Evolutionary conservation across 1,140 invertebrate genomes (phyloP).

Genomic region (Adelges cooleyi): DNA sequence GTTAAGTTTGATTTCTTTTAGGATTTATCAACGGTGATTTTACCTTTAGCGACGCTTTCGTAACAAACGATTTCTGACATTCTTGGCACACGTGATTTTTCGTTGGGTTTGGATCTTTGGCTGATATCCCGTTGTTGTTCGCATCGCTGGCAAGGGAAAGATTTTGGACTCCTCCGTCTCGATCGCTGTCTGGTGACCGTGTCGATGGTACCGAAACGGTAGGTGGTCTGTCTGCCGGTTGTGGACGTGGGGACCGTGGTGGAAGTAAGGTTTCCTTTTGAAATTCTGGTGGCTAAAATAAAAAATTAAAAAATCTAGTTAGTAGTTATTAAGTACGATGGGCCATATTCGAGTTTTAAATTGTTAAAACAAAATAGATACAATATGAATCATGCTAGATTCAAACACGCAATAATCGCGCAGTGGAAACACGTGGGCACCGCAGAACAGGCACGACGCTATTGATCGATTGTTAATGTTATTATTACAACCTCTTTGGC

Average conservation of each 20-base stretch:
- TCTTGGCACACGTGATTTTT: constrained; percentile 38
- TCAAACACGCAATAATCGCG: no score
- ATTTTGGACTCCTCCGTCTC: neutral
- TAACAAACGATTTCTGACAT: constrained; percentile 47
- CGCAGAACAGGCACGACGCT: no score
- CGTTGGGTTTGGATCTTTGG: constrained; percentile 23
- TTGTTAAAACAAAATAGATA: no score
- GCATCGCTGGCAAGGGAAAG: constrained; percentile 19
- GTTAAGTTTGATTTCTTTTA: no score
- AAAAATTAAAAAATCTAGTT: no score
- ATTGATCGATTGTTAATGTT: no score
- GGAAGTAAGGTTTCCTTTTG: neutral
- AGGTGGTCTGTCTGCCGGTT: neutral
- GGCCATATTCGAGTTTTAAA: no score
- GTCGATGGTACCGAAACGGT: neutral
- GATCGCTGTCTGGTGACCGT: neutral
- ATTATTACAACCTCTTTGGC: no score
- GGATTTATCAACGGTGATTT: no score
- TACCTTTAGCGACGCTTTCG: constrained; percentile 41
- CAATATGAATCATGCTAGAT: no score
- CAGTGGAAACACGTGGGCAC: no score
- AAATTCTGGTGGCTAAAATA: neutral
- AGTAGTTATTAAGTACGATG: no score
- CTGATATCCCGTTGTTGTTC: constrained; percentile 31
- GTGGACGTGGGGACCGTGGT: neutral